Conservation (phyloP, 2,797 vertebrate genomes). For the Echeneis naucrates region DNA sequence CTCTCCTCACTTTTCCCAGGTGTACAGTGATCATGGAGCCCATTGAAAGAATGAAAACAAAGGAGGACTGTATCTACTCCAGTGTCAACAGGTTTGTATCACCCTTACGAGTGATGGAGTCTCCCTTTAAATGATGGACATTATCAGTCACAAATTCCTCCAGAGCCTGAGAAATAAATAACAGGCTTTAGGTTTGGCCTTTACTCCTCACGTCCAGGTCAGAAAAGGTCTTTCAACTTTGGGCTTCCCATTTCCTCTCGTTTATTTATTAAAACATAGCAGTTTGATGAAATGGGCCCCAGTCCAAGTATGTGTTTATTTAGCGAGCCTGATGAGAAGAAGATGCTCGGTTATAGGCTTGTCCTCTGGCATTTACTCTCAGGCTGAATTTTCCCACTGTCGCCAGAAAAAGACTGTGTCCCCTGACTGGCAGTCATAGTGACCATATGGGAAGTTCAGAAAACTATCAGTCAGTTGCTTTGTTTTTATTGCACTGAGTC, state of each 20-base stretch:
- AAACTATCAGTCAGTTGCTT: slow-evolving; percentile 12
- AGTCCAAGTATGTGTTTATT: slow-evolving; percentile 81
- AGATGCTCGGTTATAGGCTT: slow-evolving; percentile 71
- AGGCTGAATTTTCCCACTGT: slow-evolving; percentile 77
- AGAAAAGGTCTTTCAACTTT: slow-evolving; percentile 62
- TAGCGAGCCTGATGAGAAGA: slow-evolving; percentile 74
- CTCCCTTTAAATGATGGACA: background rate
- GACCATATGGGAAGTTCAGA: slow-evolving; percentile 45
- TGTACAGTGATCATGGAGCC: slow-evolving; percentile 64
- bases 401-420: slow-evolving; percentile 69
- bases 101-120: background rate
- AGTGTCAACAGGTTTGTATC: slow-evolving; percentile 69
- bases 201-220: slow-evolving; percentile 54
- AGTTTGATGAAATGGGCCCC: slow-evolving; percentile 74
- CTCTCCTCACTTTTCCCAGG: slow-evolving; percentile 48
- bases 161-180: slow-evolving; percentile 40
- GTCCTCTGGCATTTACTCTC: slow-evolving; percentile 74
- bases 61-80: slow-evolving; percentile 59
- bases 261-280: slow-evolving; percentile 81
- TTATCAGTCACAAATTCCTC: slow-evolving; percentile 1
- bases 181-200: slow-evolving; percentile 17
- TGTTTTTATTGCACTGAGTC: background rate
- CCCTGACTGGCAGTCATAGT: slow-evolving; percentile 31
- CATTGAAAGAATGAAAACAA: slow-evolving; percentile 64
- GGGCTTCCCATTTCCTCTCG: slow-evolving; percentile 77